Percentiles rank a stretch among this genome's conserved stretches.
These are phyloP conservation scores for Paracentrotus lividus DNA, from an alignment of 53 echinoderm and acorn worm species.

Conservation along the genomic window DNA sequence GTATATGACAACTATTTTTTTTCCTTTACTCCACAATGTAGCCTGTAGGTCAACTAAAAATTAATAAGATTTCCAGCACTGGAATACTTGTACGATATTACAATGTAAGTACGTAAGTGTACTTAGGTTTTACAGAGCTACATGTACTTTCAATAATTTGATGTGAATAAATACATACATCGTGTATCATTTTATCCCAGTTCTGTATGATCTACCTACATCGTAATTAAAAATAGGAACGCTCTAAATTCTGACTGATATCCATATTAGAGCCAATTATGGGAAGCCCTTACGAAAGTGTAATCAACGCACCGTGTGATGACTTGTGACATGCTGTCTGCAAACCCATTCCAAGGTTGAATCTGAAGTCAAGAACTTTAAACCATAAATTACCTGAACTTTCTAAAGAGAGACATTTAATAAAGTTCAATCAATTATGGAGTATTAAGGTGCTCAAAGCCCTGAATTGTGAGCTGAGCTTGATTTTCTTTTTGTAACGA, in stretches of 20 bases:
- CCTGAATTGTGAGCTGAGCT: conserved; percentile 7
- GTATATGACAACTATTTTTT: too few species aligned
- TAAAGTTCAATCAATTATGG: conserved; percentile 35
- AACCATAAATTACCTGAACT: conserved; percentile 13
- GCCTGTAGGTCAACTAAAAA: too few species aligned
- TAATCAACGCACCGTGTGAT: background rate
- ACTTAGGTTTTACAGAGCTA: too few species aligned
- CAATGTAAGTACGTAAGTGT: too few species aligned
- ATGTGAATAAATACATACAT: too few species aligned
- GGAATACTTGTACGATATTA: too few species aligned
- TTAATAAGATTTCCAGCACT: too few species aligned
- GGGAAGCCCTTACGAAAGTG: background rate
- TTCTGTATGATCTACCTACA: too few species aligned
- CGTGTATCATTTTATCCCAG: too few species aligned
- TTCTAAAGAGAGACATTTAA: conserved; percentile 8
- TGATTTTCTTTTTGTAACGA: conserved; percentile 12
- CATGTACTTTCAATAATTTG: too few species aligned
- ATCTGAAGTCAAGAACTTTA: background rate
- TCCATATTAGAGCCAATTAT: background rate
- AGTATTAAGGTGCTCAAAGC: background rate
- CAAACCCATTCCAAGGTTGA: background rate
- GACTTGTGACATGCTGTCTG: background rate
- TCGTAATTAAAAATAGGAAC: background rate
- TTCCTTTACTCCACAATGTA: too few species aligned
- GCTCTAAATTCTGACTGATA: background rate